phyloP scores from a whole-genome alignment of 2,888 invertebrate genomes.

The Endotricha flammealis region DNA sequence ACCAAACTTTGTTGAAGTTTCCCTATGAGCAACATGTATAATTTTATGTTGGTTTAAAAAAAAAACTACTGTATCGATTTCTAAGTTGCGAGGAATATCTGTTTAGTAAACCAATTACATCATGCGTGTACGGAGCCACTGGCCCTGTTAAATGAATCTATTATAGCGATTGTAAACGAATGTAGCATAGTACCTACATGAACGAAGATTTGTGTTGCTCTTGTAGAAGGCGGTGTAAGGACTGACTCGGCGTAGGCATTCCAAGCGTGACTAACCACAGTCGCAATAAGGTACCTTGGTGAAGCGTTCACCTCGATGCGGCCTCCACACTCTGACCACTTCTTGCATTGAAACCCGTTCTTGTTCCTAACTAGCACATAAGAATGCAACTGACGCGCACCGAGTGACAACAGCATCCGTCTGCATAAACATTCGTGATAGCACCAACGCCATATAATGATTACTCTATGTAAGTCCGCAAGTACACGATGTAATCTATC shows the following conservation, averaged over 20 bases:
- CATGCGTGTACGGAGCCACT: no score
- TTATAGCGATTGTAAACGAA: no score
- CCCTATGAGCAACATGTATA: no score
- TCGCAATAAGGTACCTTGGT: slow-evolving; percentile 44
- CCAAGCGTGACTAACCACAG: slow-evolving; percentile 64
- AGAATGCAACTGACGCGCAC: slow-evolving; percentile 32
- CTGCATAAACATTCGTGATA: slow-evolving; percentile 1
- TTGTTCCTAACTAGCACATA: slow-evolving; percentile 43
- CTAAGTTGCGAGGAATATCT: no score
- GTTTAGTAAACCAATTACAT: no score
- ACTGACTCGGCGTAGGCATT: slow-evolving; percentile 50
- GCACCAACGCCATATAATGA: neutral
- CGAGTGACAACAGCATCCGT: slow-evolving; percentile 7
- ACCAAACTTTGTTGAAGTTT: no score
- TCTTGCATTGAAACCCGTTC: slow-evolving; percentile 66
- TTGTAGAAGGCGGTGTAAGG: slow-evolving; percentile 41
- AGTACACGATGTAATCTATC: slow-evolving; percentile 10
- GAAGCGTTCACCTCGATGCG: slow-evolving; percentile 62
- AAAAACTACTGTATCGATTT: no score
- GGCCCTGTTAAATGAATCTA: no score
- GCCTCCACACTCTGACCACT: slow-evolving; percentile 62
- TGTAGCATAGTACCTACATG: no score
- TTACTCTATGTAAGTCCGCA: neutral
- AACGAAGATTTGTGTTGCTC: no score
- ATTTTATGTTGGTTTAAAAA: no score